Conservation (phyloP, 2,113 vertebrate species). For the Willisornis vidua region DNA sequence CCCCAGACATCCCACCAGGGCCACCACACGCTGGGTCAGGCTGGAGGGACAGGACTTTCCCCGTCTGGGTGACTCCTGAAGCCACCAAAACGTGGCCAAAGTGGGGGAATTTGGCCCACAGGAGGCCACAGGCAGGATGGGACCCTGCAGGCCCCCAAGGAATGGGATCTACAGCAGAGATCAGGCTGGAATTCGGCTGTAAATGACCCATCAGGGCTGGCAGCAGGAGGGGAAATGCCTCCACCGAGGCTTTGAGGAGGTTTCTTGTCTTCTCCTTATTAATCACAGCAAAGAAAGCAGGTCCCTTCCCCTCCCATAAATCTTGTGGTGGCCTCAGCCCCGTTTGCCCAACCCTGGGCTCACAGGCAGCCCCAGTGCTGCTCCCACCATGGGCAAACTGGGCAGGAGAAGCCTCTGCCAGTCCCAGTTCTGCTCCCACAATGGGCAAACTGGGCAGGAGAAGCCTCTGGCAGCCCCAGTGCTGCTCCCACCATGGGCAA, state of each 20-base stretch:
- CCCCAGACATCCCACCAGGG: not conserved
- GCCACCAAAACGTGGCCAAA: accelerated
- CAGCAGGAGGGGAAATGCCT: not conserved
- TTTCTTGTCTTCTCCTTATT: constrained; percentile 36
- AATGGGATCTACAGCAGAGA: not conserved
- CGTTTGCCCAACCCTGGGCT: not conserved
- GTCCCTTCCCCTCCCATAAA: constrained; percentile 12
- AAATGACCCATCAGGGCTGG: not conserved
- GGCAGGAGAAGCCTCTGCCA: not conserved
- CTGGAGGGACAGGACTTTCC: not conserved
- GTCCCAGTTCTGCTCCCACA: no score
- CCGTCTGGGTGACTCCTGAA: not conserved
- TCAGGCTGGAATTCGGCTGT: not conserved
- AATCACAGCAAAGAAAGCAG: not conserved
- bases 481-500: not conserved
- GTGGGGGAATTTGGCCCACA: not conserved
- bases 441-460: no score
- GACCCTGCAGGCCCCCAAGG: not conserved
- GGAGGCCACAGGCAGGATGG: not conserved
- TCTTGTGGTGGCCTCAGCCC: not conserved
- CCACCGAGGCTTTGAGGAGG: not conserved
- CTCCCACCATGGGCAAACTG: not conserved
- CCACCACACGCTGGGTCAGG: not conserved
- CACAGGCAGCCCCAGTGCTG: not conserved
- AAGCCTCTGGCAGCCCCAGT: not conserved